Base-by-base conservation (phyloP, 2,797 vertebrate genomes). In the Neostethus bicornis region DNA sequence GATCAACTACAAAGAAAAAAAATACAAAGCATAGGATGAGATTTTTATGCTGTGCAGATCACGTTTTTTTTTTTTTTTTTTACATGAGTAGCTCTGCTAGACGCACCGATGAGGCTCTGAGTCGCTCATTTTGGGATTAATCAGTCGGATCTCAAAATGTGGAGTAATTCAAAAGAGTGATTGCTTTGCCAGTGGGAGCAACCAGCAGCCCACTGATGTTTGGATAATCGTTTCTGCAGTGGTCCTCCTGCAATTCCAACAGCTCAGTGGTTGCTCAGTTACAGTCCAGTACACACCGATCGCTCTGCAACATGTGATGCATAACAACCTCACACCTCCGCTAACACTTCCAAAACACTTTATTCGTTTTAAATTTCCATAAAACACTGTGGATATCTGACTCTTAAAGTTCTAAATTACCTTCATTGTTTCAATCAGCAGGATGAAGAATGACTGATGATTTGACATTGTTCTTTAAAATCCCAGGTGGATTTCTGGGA, bases 101-200 rank as follows among this genome's bases (percentile, higher is more conserved):
- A 20, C 53, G 73, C 50, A 56, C 52, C 26, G 28, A 55, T 48
- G 51, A 48, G 23, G 45, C 78, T 70, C 69, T 1, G 39, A 66
- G 65, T 61, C 21, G 16, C 75, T 86, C 70, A 79, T 81, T 79
- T 76, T 39, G 58, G 84, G 86, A 87, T 88, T 85, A 89, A 68
- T 52, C 53, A 3, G 56, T 50, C 58, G 80, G 75, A 84, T 85
- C 79, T 85, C 23, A 62, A 81, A 82, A 84, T 85, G 75, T 75
- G 74, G 66, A 48, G 68, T 70, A 77, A 84, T 85, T 81, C 71
- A 70, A 53, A 75, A 70, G 52, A 29, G 64, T 77, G 79, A 84
- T 85, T 87, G 74, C 73, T 70, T 75, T 57, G 71, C 75, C 81
- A 48, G 75, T 55, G 75, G 80, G 75, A 75, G 70, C 61, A 70